Conservation (phyloP, 64 coral and sea anemone genomes). For the Exaiptasia diaphana region DNA sequence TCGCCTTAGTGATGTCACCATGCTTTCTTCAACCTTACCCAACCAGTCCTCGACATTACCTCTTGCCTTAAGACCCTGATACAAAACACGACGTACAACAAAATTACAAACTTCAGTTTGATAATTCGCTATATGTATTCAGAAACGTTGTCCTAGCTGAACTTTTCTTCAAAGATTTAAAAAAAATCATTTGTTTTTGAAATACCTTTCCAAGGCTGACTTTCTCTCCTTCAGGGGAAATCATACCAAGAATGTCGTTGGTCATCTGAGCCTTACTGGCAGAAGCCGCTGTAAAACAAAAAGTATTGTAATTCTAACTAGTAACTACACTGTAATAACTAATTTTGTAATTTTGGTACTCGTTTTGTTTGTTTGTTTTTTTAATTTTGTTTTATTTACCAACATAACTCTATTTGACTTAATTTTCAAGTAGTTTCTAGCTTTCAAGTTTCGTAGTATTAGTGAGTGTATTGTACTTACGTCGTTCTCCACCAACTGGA, state of each 20-base stretch:
- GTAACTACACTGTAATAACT: background rate
- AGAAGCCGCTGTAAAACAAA: conserved; percentile 55
- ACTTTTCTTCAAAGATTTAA: background rate
- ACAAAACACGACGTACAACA: too few relatives aligned
- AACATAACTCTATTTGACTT: too few relatives aligned
- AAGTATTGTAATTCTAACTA: background rate
- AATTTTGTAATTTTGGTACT: background rate
- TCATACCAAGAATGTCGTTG: conserved; percentile 94
- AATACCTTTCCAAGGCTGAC: conserved; percentile 79
- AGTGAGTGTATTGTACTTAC: too few relatives aligned
- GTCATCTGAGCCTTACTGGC: conserved; percentile 87
- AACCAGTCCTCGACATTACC: conserved; percentile 99
- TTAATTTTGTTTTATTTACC: too few relatives aligned
- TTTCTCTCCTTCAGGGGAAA: conserved; percentile 91
- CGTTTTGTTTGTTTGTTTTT: too few relatives aligned
- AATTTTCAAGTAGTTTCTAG: too few relatives aligned
- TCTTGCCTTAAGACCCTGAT: conserved; percentile 86
- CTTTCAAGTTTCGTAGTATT: too few relatives aligned
- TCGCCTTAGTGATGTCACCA: conserved; percentile 78
- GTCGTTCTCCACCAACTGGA: conserved; percentile 84
- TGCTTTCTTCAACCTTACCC: conserved; percentile 95
- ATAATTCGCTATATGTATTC: background rate
- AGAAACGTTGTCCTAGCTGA: background rate
- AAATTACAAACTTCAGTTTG: background rate
- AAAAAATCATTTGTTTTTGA: too few relatives aligned